A percentile compares a stretch with the other conserved stretches of the same genome.
phyloP scores from a whole-genome alignment of 2,113 vertebrate genomes.

The Rhodinocichla rosea region DNA sequence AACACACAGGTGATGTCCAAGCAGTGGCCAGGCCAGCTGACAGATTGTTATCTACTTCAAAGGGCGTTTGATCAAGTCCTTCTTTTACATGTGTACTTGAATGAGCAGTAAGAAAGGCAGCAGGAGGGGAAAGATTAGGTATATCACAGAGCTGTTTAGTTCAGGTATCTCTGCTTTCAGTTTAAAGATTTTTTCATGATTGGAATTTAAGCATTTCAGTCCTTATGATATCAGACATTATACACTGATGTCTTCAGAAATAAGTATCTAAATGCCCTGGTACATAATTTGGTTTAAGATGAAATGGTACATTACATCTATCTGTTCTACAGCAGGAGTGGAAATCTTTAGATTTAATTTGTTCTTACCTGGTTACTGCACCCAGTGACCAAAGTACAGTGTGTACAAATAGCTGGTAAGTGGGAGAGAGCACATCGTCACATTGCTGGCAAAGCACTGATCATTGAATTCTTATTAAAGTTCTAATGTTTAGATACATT shows the following conservation, averaged over 20 bases:
- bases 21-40: neutral
- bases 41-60: neutral
- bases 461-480: neutral
- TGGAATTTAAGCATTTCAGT: neutral
- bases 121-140: neutral
- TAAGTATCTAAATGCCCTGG: neutral
- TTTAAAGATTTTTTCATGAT: neutral
- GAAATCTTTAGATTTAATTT: conserved; percentile 20
- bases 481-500: neutral
- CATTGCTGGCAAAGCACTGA: neutral
- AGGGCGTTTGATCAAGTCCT: neutral
- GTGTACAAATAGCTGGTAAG: neutral
- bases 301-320: conserved; percentile 7
- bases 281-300: conserved; percentile 19
- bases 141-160: neutral
- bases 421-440: neutral
- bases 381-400: neutral
- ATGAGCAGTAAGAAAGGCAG: neutral
- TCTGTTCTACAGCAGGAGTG: neutral
- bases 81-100: neutral
- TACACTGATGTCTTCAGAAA: neutral
- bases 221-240: neutral
- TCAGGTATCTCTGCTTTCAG: neutral
- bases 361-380: neutral
- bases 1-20: neutral